phyloP scores from a whole-genome alignment of 1,140 invertebrate species.

The Zaprionus davidi region DNA sequence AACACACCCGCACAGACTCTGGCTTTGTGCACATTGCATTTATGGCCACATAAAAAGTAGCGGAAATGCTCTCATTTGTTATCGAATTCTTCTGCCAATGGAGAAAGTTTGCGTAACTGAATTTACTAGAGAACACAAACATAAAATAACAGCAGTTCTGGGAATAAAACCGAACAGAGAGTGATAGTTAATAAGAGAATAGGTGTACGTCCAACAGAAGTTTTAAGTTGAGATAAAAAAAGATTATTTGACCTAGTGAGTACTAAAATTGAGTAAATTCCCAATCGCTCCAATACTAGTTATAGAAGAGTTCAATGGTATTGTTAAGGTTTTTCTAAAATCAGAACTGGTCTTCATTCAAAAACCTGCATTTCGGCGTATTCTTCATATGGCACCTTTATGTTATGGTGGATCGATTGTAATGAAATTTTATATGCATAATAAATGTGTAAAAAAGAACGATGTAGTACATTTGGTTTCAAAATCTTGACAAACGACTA shows the following conservation, averaged over 20 bases:
- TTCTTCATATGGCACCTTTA: too few relatives aligned
- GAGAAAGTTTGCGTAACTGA: constrained; percentile 1
- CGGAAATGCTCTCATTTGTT: constrained; percentile 1
- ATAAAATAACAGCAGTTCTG: background rate
- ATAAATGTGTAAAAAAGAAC: too few relatives aligned
- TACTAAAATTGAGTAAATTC: background rate
- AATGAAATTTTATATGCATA: too few relatives aligned
- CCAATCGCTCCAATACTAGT: too few relatives aligned
- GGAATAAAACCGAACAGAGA: background rate
- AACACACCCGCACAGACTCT: background rate
- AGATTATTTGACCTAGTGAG: background rate
- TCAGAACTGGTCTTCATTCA: too few relatives aligned
- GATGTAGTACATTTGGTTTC: too few relatives aligned
- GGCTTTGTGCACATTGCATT: constrained; percentile 24
- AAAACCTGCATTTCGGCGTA: too few relatives aligned
- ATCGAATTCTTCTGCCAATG: background rate
- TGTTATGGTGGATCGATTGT: too few relatives aligned
- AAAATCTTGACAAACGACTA: too few relatives aligned
- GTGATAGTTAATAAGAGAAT: background rate
- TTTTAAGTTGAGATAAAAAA: background rate
- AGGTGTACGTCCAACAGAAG: background rate
- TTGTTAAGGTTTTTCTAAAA: too few relatives aligned
- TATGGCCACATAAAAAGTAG: constrained; percentile 25
- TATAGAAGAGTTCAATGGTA: too few relatives aligned
- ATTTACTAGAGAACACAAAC: background rate